phyloP scores from a whole-genome alignment of 1,140 invertebrate genomes.

The Trissolcus basalis region DNA sequence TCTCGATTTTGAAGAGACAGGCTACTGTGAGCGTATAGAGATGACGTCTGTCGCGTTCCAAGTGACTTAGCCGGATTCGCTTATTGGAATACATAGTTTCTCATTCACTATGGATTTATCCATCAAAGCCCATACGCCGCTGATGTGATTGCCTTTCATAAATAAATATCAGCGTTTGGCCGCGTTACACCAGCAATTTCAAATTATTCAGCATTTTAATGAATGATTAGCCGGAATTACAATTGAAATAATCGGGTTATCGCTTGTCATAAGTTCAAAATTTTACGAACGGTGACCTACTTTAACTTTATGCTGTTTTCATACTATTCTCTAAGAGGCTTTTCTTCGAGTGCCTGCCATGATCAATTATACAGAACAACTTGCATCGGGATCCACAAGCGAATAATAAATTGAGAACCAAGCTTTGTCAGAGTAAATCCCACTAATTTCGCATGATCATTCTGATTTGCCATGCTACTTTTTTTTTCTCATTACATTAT shows the following conservation, averaged over 20 bases:
- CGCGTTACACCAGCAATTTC: constrained; percentile 20
- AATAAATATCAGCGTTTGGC: constrained; percentile 26
- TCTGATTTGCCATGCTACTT: no score
- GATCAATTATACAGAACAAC: no score
- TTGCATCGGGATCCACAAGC: no score
- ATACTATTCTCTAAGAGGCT: no score
- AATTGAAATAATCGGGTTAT: constrained; percentile 12
- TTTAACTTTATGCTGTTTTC: no score
- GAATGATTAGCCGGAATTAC: constrained; percentile 17
- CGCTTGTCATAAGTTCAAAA: neutral
- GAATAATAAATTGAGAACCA: no score
- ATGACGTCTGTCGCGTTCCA: constrained; percentile 39
- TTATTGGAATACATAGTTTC: constrained; percentile 49
- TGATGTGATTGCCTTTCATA: constrained; percentile 20
- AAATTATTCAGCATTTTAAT: constrained; percentile 32
- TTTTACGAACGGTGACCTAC: no score
- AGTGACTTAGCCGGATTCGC: constrained; percentile 40
- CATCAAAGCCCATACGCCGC: constrained; percentile 26
- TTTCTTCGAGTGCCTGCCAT: no score
- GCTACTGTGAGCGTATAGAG: constrained; percentile 32
- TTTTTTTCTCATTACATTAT: no score
- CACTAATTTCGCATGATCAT: no score
- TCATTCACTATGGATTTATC: constrained; percentile 49
- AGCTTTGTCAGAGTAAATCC: no score
- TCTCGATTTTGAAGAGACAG: constrained; percentile 28